These are phyloP conservation scores for Dasyornis broadbenti DNA, from an alignment of 2,113 vertebrate genomes.

Conservation along the genomic window DNA sequence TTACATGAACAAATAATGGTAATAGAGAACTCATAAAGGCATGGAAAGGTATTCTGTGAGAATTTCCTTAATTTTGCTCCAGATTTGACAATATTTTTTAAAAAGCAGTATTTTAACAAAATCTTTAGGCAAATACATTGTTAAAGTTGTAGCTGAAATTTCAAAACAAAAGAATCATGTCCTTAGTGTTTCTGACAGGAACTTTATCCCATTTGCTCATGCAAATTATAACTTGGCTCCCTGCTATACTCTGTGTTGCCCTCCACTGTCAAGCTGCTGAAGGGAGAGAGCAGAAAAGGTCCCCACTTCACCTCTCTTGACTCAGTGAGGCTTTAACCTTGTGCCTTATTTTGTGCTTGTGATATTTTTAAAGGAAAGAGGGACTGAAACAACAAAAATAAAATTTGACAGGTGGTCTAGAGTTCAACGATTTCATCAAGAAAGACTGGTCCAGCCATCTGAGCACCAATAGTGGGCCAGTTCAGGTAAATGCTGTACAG, in stretches of 20 bases:
- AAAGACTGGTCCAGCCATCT: background rate
- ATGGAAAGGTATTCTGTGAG: background rate
- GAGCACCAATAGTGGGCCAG: background rate
- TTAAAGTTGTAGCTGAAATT: background rate
- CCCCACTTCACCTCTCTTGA: background rate
- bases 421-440: background rate
- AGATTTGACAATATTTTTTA: background rate
- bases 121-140: background rate
- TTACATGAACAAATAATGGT: background rate
- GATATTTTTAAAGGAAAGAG: background rate
- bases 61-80: background rate
- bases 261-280: background rate
- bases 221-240: background rate
- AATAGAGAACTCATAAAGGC: background rate
- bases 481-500: accelerated
- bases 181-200: background rate
- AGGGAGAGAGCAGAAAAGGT: background rate
- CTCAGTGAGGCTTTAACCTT: background rate
- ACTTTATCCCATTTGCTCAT: background rate
- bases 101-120: background rate
- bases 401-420: background rate
- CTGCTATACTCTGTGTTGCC: background rate
- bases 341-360: background rate
- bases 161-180: background rate
- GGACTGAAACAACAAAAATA: background rate